Conservation (phyloP, 2,113 vertebrate genomes). For the Manacus vitellinus region DNA sequence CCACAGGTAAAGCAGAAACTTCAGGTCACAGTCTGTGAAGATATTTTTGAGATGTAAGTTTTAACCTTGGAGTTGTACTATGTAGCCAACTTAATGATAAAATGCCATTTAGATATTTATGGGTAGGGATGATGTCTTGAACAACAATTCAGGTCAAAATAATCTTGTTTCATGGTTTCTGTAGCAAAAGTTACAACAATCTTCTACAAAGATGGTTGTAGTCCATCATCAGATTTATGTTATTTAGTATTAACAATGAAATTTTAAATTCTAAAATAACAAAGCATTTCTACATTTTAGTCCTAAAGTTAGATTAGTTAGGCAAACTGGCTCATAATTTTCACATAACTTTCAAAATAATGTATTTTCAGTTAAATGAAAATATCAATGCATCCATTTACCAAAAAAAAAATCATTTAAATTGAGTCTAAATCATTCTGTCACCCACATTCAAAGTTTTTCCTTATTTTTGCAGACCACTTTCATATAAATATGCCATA, state of each 20-base stretch:
- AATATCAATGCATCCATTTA: not conserved
- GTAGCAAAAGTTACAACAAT: not conserved
- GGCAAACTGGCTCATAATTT: not conserved
- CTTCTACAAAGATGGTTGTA: not conserved
- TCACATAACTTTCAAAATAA: not conserved
- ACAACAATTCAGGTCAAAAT: not conserved
- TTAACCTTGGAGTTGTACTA: not conserved
- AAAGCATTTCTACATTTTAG: not conserved
- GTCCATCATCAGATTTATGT: not conserved
- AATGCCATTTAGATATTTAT: not conserved
- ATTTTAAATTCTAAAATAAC: not conserved
- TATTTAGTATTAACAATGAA: not conserved
- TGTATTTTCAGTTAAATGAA: not conserved
- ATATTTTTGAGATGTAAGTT: not conserved
- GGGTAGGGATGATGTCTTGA: not conserved
- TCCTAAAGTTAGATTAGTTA: not conserved
- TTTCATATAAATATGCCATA: not conserved
- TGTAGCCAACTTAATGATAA: not conserved
- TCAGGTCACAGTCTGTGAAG: not conserved
- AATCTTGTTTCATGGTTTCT: not conserved
- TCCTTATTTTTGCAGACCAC: not conserved
- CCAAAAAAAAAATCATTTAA: not conserved
- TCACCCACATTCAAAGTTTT: not conserved
- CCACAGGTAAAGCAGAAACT: not conserved
- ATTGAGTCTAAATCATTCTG: not conserved